Percentiles rank a stretch among this genome's conserved stretches.
These are phyloP conservation scores for Gymnopithys bicolor DNA, from an alignment of 2,797 vertebrate genomes.

Conservation along the genomic window DNA sequence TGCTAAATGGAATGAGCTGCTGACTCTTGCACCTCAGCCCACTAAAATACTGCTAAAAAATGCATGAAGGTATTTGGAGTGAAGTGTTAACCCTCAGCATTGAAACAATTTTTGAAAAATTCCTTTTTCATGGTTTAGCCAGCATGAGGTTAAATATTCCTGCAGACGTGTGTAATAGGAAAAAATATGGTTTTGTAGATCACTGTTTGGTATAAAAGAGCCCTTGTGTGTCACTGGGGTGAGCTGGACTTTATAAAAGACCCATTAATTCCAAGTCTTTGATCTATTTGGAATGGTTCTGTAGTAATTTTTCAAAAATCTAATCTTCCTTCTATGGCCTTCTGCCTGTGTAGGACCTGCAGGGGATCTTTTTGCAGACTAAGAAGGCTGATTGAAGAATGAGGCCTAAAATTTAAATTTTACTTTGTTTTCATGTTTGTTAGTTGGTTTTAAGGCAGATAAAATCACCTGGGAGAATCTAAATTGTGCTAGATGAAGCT, in stretches of 20 bases:
- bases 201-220: neutral
- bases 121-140: neutral
- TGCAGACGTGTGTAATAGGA: neutral
- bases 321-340: neutral
- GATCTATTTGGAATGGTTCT: neutral
- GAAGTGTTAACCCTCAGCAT: neutral
- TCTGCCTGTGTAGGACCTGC: neutral
- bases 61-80: neutral
- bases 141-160: neutral
- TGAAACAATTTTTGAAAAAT: neutral
- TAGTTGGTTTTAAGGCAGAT: neutral
- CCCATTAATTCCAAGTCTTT: neutral
- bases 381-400: neutral
- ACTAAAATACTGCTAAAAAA: neutral
- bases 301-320: neutral
- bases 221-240: neutral
- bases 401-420: neutral
- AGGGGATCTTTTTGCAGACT: neutral
- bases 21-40: neutral
- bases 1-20: neutral
- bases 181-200: neutral
- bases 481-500: neutral
- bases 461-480: neutral
- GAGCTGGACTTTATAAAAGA: neutral
- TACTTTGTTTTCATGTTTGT: neutral